Evolutionary conservation across 1,140 invertebrate genomes (phyloP), one percentile per base, ranked within the genome.

Genomic region (Ptiloglossa arizonensis): DNA sequence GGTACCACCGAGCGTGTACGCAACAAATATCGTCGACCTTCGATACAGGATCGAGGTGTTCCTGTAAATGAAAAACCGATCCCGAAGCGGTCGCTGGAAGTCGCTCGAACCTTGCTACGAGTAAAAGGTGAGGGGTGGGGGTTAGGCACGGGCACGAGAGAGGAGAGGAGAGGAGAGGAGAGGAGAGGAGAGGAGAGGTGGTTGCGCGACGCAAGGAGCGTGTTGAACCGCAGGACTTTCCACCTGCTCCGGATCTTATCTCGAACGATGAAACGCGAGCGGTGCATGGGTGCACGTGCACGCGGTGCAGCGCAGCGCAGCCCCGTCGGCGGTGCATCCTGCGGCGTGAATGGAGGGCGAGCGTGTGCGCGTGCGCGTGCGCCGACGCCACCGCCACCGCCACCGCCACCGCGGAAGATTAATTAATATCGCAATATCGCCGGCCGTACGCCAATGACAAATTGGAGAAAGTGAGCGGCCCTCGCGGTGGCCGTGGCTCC

Each of bases 341-440:
- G 69, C 79, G 17, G 80, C 82, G 82, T 75, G 83, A 83, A 82
- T 80, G 86, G 73, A 79, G 62, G n/a, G 41, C 48, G 35, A 67
- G 52, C 62, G 64, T 52, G 22, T 13, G 46, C 38, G 69, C 44
- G 68, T 46, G 71, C 66, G 57, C n/a, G n/a, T n/a, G n/a, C n/a
- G n/a, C n/a, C n/a, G n/a, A n/a, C n/a, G n/a, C n/a, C n/a, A n/a
- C n/a, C n/a, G n/a, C n/a, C n/a, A n/a, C n/a, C n/a, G n/a, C n/a
- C n/a, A n/a, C n/a, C n/a, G n/a, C 52, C 78, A 50, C 78, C 75
- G 19, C 68, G 71, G 52, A 82, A 88, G 86, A 89, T 89, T 88
- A 89, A 89, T 89, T 89, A 87, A 89, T 87, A 87, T 88, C 79
- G 88, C 84, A 81, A 86, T 87, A 89, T 85, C 86, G 81, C 27